Evolutionary conservation across 2,113 vertebrate species (phyloP), one percentile per base, ranked within the genome.

Genomic region (Mesembrinibis cayennensis): DNA sequence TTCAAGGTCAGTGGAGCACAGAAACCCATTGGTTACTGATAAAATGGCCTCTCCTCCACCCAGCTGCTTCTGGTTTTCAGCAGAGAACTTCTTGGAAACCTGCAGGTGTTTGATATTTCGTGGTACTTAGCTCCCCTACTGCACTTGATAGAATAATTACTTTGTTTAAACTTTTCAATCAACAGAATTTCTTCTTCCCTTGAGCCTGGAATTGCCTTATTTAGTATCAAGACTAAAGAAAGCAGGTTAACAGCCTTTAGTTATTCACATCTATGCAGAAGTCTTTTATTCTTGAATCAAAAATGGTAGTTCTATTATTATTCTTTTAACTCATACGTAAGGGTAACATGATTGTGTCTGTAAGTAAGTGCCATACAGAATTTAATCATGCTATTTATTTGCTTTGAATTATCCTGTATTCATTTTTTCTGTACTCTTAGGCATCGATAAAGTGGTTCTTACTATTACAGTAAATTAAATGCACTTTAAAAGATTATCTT

Each of bases 331-430:
- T 96, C 9, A 3, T 82, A 79, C 6, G 40, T 94, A 96, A 95
- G 95, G 90, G 88, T 87, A 94, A 92, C 89, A 23, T 47, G 81
- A 97, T 97, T 97, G 96, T 93, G 93, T 96, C 96, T 97, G 87
- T 94, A 97, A 96, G 95, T 96, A 94, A 95, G 91, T 95, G 96
- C 93, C 94, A 95, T 74, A 53, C 87, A 90, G 96, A 97, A 97
- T 97, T 97, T 97, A 97, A 97, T 97, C 93, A 58, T 87, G 95
- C 95, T 97, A 97, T 96, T 98, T 98, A 97, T 97, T 97, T 97
- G 95, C 96, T 97, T 97, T 97, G 96, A 97, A 97, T 98, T 97
- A 97, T 97, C 91, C 74, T 89, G 73, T 95, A 93, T 95, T 97
- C 95, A 81, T 95, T 97, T 95, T 95, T 95, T 84, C 95, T 90